Evolutionary conservation across 1,140 invertebrate genomes (phyloP).

Genomic region (Atopsyche davidsoni): DNA sequence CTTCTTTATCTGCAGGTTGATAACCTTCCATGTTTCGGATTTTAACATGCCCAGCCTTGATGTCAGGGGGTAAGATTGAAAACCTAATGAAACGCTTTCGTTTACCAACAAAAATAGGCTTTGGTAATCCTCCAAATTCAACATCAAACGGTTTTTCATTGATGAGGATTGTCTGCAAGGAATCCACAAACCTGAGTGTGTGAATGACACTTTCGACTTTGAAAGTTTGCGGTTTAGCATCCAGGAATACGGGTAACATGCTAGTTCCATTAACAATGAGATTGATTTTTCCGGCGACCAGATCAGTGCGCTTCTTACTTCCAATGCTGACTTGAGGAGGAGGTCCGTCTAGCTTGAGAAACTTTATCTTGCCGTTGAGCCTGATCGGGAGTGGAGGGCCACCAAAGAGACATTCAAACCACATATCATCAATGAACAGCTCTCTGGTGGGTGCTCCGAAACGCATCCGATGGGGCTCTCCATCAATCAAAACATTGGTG

Average conservation of each 20-base stretch:
- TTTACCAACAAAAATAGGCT: slow-evolving; percentile 73
- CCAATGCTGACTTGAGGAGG: slow-evolving; percentile 81
- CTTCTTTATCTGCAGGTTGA: no score
- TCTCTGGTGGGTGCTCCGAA: slow-evolving; percentile 90
- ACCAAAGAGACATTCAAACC: slow-evolving; percentile 88
- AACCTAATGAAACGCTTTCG: slow-evolving; percentile 75
- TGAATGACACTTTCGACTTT: slow-evolving; percentile 67
- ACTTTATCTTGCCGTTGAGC: slow-evolving; percentile 68
- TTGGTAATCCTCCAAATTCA: slow-evolving; percentile 88
- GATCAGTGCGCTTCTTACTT: slow-evolving; percentile 60
- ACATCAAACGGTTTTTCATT: slow-evolving; percentile 78
- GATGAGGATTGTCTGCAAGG: slow-evolving; percentile 68
- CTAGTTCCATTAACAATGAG: slow-evolving; percentile 74
- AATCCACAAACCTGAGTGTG: slow-evolving; percentile 73
- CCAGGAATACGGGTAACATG: slow-evolving; percentile 75
- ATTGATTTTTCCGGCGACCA: slow-evolving; percentile 77
- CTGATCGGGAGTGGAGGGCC: slow-evolving; percentile 80
- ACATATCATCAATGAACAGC: slow-evolving; percentile 79
- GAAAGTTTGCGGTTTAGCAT: slow-evolving; percentile 78
- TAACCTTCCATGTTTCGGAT: slow-evolving; percentile 62
- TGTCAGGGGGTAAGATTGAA: slow-evolving; percentile 67
- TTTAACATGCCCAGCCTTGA: slow-evolving; percentile 60
- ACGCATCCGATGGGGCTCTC: slow-evolving; percentile 67
- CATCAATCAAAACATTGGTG: slow-evolving; percentile 64
- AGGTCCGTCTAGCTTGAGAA: slow-evolving; percentile 77